Base-by-base conservation (phyloP, 2,888 invertebrate genomes). In the Drosophila koepferae region DNA sequence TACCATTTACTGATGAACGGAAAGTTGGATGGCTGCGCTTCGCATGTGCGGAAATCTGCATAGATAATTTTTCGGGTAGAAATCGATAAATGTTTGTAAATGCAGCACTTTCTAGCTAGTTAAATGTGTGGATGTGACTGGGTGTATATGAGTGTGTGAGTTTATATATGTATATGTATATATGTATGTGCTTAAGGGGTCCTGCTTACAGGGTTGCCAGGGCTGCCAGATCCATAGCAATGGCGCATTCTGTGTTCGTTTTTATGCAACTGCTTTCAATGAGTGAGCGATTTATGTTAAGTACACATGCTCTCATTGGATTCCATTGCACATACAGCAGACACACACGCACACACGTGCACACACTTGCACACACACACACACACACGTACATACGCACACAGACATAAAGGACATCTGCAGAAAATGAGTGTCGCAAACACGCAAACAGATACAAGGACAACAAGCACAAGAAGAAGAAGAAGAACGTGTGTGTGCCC, bases 231-330 rank as follows among this genome's bases (percentile, higher is more conserved):
- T 23, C 68, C 28, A 16, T 63, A 60, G 53, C 79, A 55, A 48
- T 43, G 76, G 68, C 61, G 76, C 67, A 64, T 78, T 44, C 71
- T 40, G 54, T 72, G 70, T 80, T 78, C 73, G 82, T 75, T 86
- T 85, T 89, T 89, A 86, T 86, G 87, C 89, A 89, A 86, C 78
- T 86, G 85, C 78, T 84, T 86, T 86, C 89, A 89, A 86, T 86
- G 89, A 86, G 85, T 86, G 85, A 86, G 85, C 85, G 89, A 86
- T 86, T 86, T 86, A 86, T 86, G 85, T 86, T 86, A 85, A 89
- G 85, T 89, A 89, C 89, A 86, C 89, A 89, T 84, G 89, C 88
- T 86, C 86, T 88, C 84, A 85, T 85, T 86, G 84, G 89, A 80
- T 86, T 88, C 81, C 83, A 76, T 74, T 80, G 78, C 78, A 83